Conservation (phyloP, 2,797 vertebrate genomes). For the Lophotriccus pileatus region DNA sequence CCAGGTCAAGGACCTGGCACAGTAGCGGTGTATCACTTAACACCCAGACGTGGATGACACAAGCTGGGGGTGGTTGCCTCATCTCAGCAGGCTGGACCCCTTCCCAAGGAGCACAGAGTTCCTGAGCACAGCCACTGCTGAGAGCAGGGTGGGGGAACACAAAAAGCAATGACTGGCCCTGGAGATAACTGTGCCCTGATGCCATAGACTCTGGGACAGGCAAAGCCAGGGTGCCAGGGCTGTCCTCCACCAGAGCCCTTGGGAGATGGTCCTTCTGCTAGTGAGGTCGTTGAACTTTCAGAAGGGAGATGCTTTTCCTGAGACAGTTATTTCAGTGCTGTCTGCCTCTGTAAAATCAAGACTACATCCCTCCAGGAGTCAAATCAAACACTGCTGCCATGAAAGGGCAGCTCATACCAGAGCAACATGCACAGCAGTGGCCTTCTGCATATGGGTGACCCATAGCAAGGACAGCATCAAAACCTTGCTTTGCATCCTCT, state of each 20-base stretch:
- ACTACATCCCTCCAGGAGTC: not conserved
- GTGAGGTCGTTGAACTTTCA: not conserved
- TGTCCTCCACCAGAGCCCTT: not conserved
- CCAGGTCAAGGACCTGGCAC: slow-evolving; percentile 20
- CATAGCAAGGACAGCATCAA: not conserved
- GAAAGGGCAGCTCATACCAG: accelerated
- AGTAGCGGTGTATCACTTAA: not conserved
- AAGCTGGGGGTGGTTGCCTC: not conserved
- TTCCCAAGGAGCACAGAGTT: not conserved
- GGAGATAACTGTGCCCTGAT: accelerated
- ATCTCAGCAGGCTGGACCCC: not conserved
- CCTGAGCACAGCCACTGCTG: not conserved
- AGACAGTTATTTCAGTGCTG: not conserved
- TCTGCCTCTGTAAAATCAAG: not conserved
- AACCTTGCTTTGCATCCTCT: not conserved
- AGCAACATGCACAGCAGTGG: not conserved
- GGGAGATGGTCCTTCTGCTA: not conserved
- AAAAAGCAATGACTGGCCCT: not conserved
- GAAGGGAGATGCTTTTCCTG: not conserved
- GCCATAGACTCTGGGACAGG: not conserved
- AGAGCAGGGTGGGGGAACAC: not conserved
- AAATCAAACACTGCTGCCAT: not conserved
- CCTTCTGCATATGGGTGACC: not conserved
- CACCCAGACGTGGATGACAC: not conserved
- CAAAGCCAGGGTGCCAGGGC: not conserved